Evolutionary conservation across 2,113 vertebrate species (phyloP).

Genomic region (Leptobrachium ailaonicum): DNA sequence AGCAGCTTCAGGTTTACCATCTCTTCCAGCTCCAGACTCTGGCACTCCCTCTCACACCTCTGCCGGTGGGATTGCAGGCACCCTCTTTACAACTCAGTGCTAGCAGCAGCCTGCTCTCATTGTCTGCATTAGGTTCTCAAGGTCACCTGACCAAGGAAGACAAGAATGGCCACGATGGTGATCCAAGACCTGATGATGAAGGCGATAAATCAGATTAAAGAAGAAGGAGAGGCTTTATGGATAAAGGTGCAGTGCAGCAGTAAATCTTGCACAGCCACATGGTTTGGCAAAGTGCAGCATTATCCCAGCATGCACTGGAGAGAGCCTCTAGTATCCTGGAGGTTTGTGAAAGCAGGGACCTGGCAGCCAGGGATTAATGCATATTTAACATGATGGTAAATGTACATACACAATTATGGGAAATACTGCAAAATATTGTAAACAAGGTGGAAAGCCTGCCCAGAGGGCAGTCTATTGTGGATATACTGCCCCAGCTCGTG

Average conservation of each 20-base stretch:
- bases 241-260: slow-evolving; percentile 28
- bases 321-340: slow-evolving; percentile 13
- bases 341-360: slow-evolving; percentile 26
- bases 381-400: slow-evolving; percentile 27
- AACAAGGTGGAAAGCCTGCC: too few species aligned
- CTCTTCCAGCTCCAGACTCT: slow-evolving; percentile 96
- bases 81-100: slow-evolving; percentile 85
- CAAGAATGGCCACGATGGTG: slow-evolving; percentile 85
- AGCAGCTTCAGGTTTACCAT: slow-evolving; percentile 97
- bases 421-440: slow-evolving; percentile 38
- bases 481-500: too few species aligned
- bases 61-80: slow-evolving; percentile 89
- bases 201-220: slow-evolving; percentile 94
- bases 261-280: slow-evolving; percentile 23
- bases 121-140: slow-evolving; percentile 91
- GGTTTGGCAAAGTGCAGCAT: slow-evolving; percentile 28
- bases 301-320: slow-evolving; percentile 42
- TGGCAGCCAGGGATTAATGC: slow-evolving; percentile 34
- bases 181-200: slow-evolving; percentile 84
- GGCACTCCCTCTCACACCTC: slow-evolving; percentile 87
- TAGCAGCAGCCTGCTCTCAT: slow-evolving; percentile 87
- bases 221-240: background rate
- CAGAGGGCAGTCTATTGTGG: too few species aligned
- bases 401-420: slow-evolving; percentile 32
- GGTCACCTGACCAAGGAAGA: slow-evolving; percentile 91